Conservation (phyloP, 2,888 invertebrate genomes). For the Ernsta delagoae region DNA sequence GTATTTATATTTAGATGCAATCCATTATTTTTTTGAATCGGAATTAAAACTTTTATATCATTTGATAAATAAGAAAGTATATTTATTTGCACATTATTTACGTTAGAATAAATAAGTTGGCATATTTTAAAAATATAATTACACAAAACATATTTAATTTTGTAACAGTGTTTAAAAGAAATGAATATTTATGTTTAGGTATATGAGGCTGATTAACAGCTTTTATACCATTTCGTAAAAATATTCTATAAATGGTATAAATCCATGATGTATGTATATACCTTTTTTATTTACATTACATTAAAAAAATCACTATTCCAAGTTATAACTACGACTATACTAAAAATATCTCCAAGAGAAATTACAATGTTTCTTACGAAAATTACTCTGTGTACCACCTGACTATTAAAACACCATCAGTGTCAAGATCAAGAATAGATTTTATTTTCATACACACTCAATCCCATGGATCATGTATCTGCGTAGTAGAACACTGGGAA, state of each 20-base stretch:
- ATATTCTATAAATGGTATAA: no score
- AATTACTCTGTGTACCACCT: background rate
- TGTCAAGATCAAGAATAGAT: slow-evolving; percentile 41
- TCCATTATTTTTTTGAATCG: slow-evolving; percentile 7
- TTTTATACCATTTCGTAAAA: no score
- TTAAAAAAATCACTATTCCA: no score
- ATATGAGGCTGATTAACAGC: no score
- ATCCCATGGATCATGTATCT: slow-evolving; percentile 31
- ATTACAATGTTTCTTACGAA: no score
- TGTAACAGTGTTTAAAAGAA: no score
- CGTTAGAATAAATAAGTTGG: background rate
- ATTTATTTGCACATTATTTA: background rate
- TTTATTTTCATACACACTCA: slow-evolving; percentile 42
- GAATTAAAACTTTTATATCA: background rate
- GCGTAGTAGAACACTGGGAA: slow-evolving; percentile 39
- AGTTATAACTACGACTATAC: no score
- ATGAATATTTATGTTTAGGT: no score
- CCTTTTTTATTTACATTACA: no score
- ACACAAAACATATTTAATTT: no score
- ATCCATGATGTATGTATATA: no score
- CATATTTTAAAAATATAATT: background rate
- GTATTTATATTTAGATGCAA: slow-evolving; percentile 14
- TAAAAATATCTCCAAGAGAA: no score
- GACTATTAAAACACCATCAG: slow-evolving; percentile 26
- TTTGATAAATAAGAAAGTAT: background rate